Percentiles rank a stretch among this genome's conserved stretches.
Evolutionary conservation across 2,888 invertebrate genomes (phyloP).

Genomic region (Tipula confusa): DNA sequence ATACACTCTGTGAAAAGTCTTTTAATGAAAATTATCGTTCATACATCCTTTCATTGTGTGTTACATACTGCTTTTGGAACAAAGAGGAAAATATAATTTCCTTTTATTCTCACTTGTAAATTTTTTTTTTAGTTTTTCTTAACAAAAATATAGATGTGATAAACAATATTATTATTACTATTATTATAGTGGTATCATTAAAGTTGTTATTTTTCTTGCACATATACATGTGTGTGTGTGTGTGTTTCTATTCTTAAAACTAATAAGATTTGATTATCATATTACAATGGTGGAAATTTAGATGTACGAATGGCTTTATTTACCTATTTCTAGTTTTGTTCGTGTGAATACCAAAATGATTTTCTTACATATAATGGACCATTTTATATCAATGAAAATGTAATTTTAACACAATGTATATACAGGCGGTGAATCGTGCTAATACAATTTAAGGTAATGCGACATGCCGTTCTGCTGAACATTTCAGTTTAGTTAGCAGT

Average conservation of each 20-base stretch:
- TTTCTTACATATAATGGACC: neutral
- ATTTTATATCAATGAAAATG: neutral
- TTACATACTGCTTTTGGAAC: neutral
- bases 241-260: neutral
- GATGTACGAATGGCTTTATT: too few relatives aligned
- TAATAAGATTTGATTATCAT: neutral
- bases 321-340: neutral
- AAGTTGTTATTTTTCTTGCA: neutral
- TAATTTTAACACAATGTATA: too few relatives aligned
- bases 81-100: neutral
- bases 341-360: neutral
- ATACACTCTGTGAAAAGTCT: neutral
- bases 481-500: too few relatives aligned
- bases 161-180: conserved; percentile 6
- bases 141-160: neutral
- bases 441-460: too few relatives aligned
- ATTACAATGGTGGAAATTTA: neutral
- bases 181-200: neutral
- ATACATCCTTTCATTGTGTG: neutral
- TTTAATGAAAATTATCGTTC: neutral
- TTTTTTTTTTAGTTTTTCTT: neutral
- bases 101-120: neutral
- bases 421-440: too few relatives aligned
- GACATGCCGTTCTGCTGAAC: too few relatives aligned
- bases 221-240: too few relatives aligned